Base-by-base conservation (phyloP, 2,113 vertebrate species). In the Pampusana beccarii region DNA sequence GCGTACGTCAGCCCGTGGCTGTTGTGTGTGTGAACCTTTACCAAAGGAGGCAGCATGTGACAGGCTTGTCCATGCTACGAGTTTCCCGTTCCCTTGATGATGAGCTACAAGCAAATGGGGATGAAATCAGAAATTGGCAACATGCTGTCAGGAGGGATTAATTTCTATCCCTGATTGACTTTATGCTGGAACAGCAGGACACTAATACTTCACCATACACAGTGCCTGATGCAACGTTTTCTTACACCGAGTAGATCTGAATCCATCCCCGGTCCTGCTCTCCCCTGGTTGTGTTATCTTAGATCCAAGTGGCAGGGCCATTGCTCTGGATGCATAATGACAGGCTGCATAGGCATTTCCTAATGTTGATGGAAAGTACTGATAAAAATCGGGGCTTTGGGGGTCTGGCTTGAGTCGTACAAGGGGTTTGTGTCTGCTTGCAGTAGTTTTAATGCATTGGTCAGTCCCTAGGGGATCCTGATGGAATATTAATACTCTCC, bases 111-210 rank as follows among this genome's bases (percentile, higher is more conserved):
- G 93, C 72, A 93, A 94, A 86, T 64, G 79, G 86, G 93, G 86
- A 58, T 96, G 88, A 92, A 95, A 95, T 94, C 86, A 94, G 87
- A 93, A 96, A 95, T 93, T 95, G 91, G 95, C 89, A 97, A 92
- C 93, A 82, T 91, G 87, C 92, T 96, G 92, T 97, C 96, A 85
- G 71, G 85, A 96, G 95, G 86, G 85, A 97, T 97, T 97, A 95
- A 95, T 96, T 95, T 96, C 82, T 96, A 92, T 82, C 93, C 88
- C 67, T 96, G 93, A 97, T 95, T 97, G 94, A 97, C 92, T 96
- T 96, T 65, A 46, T 95, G 77, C 86, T 93, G 87, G 70, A 95
- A 57, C 85, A 94, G 91, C 92, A 74, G 92, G 92, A 86, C 79
- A 31, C 1, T 71, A 93, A 86, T 94, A 4, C 54, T 71, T 72